Conservation (phyloP, 2,888 invertebrate genomes). For the Aethes cnicana region DNA sequence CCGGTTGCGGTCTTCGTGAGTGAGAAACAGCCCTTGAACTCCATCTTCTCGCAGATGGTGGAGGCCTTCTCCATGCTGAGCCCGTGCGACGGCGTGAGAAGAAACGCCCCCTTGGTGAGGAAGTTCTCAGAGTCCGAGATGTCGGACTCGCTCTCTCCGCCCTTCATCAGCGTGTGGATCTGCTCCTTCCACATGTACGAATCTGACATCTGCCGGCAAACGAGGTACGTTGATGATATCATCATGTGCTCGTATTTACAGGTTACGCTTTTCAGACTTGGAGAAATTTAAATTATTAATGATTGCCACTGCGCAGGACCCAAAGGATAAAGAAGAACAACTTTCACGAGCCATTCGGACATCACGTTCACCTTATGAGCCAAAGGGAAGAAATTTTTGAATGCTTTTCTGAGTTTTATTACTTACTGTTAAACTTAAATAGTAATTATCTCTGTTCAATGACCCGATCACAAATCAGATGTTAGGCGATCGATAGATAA, state of each 20-base stretch:
- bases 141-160: conserved; percentile 91
- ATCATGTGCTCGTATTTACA: too few relatives aligned
- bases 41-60: conserved; percentile 93
- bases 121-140: conserved; percentile 89
- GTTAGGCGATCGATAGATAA: conserved; percentile 23
- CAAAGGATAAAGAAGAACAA: too few relatives aligned
- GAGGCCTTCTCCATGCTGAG: conserved; percentile 93
- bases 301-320: too few relatives aligned
- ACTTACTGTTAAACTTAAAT: too few relatives aligned
- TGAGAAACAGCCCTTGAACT: conserved; percentile 92
- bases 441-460: not conserved
- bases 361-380: too few relatives aligned
- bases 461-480: not conserved
- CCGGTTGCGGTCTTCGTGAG: conserved; percentile 94
- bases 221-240: conserved; percentile 14
- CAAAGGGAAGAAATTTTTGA: too few relatives aligned
- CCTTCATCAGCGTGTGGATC: conserved; percentile 83
- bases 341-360: too few relatives aligned
- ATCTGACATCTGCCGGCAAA: conserved; percentile 67
- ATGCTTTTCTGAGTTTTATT: too few relatives aligned
- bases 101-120: conserved; percentile 91
- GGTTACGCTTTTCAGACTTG: too few relatives aligned
- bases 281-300: too few relatives aligned
- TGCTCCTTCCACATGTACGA: conserved; percentile 80
- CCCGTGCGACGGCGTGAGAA: conserved; percentile 92